phyloP scores from a whole-genome alignment of 2,888 invertebrate genomes.

The Aphelenchoides bicaudatus region DNA sequence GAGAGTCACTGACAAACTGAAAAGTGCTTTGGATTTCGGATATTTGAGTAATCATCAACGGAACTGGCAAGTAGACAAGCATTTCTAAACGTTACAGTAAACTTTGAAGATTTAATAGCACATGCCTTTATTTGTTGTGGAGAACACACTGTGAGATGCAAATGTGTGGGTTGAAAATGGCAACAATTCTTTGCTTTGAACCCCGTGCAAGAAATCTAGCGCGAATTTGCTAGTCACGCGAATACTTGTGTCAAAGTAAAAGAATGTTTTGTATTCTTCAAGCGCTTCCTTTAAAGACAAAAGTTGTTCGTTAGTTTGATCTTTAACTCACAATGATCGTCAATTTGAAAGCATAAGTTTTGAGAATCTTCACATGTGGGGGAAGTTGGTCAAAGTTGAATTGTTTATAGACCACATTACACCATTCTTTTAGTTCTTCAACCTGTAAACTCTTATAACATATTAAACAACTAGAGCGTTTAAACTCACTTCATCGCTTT shows the following conservation, averaged over 20 bases:
- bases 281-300: slow-evolving; percentile 13
- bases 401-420: slow-evolving; percentile 1
- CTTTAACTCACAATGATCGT: slow-evolving; percentile 5
- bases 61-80: too few relatives aligned
- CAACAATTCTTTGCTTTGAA: neutral
- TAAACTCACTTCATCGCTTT: neutral
- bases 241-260: slow-evolving; percentile 1
- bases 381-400: slow-evolving; percentile 1
- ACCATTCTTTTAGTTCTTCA: slow-evolving; percentile 4
- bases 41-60: too few relatives aligned
- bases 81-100: too few relatives aligned
- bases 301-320: neutral
- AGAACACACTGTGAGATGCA: slow-evolving; percentile 1
- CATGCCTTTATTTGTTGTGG: too few relatives aligned
- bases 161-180: slow-evolving; percentile 6
- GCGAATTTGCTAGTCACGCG: neutral
- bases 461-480: neutral
- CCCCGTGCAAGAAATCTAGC: neutral
- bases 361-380: neutral
- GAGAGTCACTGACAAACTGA: too few relatives aligned
- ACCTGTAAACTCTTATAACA: neutral
- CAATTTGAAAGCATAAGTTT: slow-evolving; percentile 18
- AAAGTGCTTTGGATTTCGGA: too few relatives aligned
- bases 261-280: slow-evolving; percentile 4
- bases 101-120: too few relatives aligned